Conservation (phyloP, 30 jellyfish, hydroid and myxozoan genomes). For the Chironex yamaguchii region DNA sequence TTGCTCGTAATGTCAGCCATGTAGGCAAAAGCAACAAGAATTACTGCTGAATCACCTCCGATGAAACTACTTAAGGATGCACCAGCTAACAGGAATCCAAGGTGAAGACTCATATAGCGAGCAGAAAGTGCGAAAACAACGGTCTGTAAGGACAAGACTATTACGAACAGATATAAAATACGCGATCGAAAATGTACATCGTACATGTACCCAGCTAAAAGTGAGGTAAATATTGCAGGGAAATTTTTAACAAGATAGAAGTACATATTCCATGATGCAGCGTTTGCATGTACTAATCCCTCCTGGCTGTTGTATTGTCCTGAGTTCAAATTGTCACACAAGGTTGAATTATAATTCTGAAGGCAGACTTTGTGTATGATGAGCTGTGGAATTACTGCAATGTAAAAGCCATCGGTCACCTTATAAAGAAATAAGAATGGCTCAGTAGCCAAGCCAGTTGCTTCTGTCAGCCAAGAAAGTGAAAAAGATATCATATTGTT, state of each 20-base stretch:
- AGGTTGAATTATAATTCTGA: constrained; percentile 5
- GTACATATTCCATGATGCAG: constrained; percentile 56
- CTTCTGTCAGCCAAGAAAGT: background rate
- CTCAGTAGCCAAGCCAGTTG: constrained; percentile 5
- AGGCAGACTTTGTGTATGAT: constrained; percentile 40
- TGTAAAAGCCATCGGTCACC: constrained; percentile 45
- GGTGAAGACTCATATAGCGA: background rate
- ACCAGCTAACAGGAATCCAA: constrained; percentile 42
- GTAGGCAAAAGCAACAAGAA: constrained; percentile 59
- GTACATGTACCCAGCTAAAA: constrained; percentile 53
- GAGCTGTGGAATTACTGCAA: constrained; percentile 44
- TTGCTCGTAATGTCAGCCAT: constrained; percentile 64
- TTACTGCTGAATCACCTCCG: constrained; percentile 65
- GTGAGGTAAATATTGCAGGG: constrained; percentile 50
- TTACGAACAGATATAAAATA: constrained; percentile 17
- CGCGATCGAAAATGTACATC: constrained; percentile 28
- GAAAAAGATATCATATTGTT: too few relatives aligned
- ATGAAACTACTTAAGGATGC: constrained; percentile 22
- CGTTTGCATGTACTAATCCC: constrained; percentile 15
- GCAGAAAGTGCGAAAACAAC: constrained; percentile 28
- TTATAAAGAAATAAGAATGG: constrained; percentile 46
- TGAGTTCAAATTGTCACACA: constrained; percentile 21
- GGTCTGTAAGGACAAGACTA: constrained; percentile 29
- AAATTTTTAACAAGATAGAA: constrained; percentile 1
- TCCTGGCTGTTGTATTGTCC: constrained; percentile 8